Evolutionary conservation across 2,113 vertebrate genomes (phyloP), one percentile per base, ranked within the genome.

Genomic region (Acanthochromis polyacanthus): DNA sequence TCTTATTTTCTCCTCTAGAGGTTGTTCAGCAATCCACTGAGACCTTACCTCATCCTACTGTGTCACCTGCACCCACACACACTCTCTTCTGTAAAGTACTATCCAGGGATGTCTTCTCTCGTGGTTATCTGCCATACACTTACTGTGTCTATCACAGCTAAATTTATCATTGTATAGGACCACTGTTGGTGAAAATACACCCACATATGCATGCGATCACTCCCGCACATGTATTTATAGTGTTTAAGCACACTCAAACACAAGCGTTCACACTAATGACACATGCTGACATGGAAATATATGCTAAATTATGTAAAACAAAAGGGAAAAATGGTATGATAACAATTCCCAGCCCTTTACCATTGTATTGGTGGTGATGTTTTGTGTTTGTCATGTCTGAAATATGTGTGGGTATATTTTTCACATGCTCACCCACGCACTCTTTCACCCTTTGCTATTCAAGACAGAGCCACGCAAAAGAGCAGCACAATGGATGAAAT

Each of bases 1-100:
- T 88, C 81, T 87, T 85, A 88, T 89, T 89, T 86, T 91, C 88
- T 86, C 86, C 83, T 91, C 59, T 62, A 68, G 88, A 85, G 83
- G 83, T 85, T 88, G 85, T 84, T 89, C 74, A 78, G 68, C 80
- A 84, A 84, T 88, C 78, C 85, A 78, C 57, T 20, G 83, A 86
- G 82, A 82, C 81, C 75, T 81, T 53, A 81, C 71, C 83, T 77
- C 71, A 63, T 80, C 79, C 69, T 75, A 32, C 82, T 78, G 73
- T 71, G 80, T 77, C 75, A 86, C 82, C 82, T 76, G 62, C 78
- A 70, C 80, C 78, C 87, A 88, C 85, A 78, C 82, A 66, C 71
- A 9, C 70, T 55, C 82, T 63, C 59, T n/a, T 73, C 69, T 73
- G 28, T 80, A 62, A 36, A 82, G 51, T 67, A 72, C 78, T 71